phyloP scores from a whole-genome alignment of 2,797 vertebrate genomes.

The Premnoplex brunnescens region DNA sequence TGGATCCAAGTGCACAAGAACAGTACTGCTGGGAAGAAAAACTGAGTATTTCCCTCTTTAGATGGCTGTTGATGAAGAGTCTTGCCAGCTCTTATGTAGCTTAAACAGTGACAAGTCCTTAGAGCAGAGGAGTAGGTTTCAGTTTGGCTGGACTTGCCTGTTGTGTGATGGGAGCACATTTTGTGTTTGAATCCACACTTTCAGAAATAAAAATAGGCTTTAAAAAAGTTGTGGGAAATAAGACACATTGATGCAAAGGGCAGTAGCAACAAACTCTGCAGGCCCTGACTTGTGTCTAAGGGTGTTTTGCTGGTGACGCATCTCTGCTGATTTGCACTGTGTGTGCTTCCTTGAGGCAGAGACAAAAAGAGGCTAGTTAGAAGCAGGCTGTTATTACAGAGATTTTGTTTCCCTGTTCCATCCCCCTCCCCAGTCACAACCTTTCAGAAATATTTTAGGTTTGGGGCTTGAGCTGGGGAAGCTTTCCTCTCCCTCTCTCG shows the following conservation, averaged over 20 bases:
- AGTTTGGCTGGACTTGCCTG: not conserved
- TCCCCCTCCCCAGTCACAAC: not conserved
- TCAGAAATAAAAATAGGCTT: not conserved
- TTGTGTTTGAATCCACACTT: not conserved
- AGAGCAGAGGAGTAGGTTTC: not conserved
- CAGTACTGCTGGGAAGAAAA: not conserved
- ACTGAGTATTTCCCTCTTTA: not conserved
- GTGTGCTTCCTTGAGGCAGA: not conserved
- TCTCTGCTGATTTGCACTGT: not conserved
- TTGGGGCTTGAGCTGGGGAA: conserved; percentile 46
- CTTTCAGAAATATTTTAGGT: conserved; percentile 54
- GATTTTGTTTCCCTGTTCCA: not conserved
- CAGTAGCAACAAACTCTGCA: not conserved
- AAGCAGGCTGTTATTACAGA: not conserved
- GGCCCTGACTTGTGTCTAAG: not conserved
- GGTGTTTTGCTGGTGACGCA: not conserved
- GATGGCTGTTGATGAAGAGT: not conserved
- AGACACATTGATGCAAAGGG: not conserved
- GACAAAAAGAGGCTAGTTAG: not conserved
- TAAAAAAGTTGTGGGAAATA: not conserved
- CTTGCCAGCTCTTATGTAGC: not conserved
- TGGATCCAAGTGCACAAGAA: not conserved
- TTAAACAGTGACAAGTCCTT: not conserved
- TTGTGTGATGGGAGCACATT: not conserved
- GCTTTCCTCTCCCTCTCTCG: conserved; percentile 43